phyloP scores from a whole-genome alignment of 2,888 invertebrate genomes.

The Drosophila algonquin region DNA sequence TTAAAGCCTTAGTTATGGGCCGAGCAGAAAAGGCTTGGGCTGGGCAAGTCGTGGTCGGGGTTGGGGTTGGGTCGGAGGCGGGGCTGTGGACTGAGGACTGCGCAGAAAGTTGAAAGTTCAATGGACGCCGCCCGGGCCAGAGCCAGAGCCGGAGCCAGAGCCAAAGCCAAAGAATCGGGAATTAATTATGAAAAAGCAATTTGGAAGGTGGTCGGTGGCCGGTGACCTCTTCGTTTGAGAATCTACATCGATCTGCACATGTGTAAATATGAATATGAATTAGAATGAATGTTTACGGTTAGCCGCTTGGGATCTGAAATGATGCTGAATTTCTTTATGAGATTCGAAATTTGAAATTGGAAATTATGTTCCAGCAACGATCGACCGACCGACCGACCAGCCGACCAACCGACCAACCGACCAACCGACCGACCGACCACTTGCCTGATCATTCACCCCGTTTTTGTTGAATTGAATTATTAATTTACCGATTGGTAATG shows the following conservation, averaged over 20 bases:
- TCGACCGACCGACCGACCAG: background rate
- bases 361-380: conserved; percentile 36
- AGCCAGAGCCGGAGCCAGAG: too few relatives aligned
- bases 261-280: conserved; percentile 19
- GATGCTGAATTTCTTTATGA: too few relatives aligned
- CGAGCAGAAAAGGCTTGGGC: conserved; percentile 16
- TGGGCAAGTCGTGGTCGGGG: conserved; percentile 18
- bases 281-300: conserved; percentile 14
- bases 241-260: conserved; percentile 7
- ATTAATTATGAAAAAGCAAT: conserved; percentile 61
- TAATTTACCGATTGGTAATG: conserved; percentile 45
- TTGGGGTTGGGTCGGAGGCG: too few relatives aligned
- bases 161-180: conserved; percentile 40
- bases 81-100: background rate
- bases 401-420: conserved; percentile 26
- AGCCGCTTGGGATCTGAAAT: background rate
- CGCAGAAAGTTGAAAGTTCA: conserved; percentile 71
- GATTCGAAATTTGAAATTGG: conserved; percentile 41
- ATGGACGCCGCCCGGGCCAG: conserved; percentile 27
- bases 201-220: conserved; percentile 30
- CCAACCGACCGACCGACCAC: conserved; percentile 37
- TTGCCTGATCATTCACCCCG: conserved; percentile 75
- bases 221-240: conserved; percentile 25
- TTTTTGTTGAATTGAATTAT: conserved; percentile 44
- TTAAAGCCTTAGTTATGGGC: conserved; percentile 35